These are phyloP conservation scores for Poecilia wingei DNA, from an alignment of 2,797 vertebrate species.

Conservation along the genomic window DNA sequence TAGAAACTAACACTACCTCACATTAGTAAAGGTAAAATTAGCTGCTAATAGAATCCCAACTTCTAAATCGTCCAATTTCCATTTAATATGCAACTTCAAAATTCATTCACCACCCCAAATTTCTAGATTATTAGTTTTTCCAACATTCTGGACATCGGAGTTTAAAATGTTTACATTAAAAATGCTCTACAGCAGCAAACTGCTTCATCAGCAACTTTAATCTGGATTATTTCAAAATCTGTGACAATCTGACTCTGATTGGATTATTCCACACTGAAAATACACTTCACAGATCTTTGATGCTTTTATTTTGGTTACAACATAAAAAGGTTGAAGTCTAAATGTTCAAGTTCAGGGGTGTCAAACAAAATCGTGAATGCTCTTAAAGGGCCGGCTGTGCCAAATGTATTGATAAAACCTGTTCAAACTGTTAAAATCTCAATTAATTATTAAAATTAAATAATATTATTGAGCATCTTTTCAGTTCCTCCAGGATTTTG, in stretches of 20 bases:
- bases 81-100: not conserved
- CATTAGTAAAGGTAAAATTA: not conserved
- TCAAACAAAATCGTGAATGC: too few relatives aligned
- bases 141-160: not conserved
- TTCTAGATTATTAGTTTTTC: not conserved
- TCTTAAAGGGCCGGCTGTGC: too few relatives aligned
- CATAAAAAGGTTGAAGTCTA: not conserved
- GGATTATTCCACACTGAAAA: not conserved
- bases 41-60: not conserved
- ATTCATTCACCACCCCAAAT: not conserved
- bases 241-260: not conserved
- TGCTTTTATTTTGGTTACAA: not conserved
- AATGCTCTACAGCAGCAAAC: not conserved
- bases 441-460: too few relatives aligned
- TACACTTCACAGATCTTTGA: not conserved
- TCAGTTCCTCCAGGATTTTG: too few relatives aligned
- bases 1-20: not conserved
- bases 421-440: too few relatives aligned
- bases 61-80: not conserved
- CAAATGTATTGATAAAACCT: too few relatives aligned
- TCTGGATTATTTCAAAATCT: not conserved
- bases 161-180: not conserved
- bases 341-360: not conserved
- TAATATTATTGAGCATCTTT: too few relatives aligned
- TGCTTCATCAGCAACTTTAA: not conserved